A percentile compares a stretch with the other conserved stretches of the same genome.
phyloP scores from a whole-genome alignment of 2,888 invertebrate species.

The Erebia aethiops region DNA sequence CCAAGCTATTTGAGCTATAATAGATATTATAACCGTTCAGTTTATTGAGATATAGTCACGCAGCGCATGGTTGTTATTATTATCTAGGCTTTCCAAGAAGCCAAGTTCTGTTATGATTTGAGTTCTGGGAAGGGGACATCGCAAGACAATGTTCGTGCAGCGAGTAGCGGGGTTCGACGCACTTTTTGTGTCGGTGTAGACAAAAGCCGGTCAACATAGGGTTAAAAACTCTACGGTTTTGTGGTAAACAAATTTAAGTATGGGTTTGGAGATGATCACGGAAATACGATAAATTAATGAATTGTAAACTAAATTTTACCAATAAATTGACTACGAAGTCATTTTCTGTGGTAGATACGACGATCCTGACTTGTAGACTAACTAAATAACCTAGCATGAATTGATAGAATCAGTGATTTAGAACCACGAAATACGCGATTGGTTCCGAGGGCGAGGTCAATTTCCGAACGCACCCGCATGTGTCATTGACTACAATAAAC shows the following conservation, averaged over 20 bases:
- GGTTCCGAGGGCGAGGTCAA: conserved; percentile 55
- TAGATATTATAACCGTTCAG: too few species aligned
- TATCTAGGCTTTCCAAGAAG: conserved; percentile 31
- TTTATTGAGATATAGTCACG: not conserved
- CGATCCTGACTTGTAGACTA: not conserved
- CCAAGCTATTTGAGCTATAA: too few species aligned
- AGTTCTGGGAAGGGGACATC: conserved; percentile 38
- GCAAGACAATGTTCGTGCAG: conserved; percentile 25
- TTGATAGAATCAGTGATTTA: conserved; percentile 10
- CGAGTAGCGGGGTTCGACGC: conserved; percentile 36
- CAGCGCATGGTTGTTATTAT: conserved; percentile 25
- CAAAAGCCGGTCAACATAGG: conserved; percentile 24
- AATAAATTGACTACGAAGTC: too few species aligned
- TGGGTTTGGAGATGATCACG: too few species aligned
- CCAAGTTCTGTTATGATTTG: conserved; percentile 33
- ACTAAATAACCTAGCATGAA: not conserved
- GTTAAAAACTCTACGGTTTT: too few species aligned
- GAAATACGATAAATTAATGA: too few species aligned
- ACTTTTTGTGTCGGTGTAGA: conserved; percentile 35
- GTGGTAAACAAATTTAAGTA: too few species aligned
- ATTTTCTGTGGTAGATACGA: too few species aligned
- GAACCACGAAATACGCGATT: conserved; percentile 31
- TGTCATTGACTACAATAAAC: conserved; percentile 33
- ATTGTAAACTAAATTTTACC: too few species aligned
- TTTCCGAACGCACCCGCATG: conserved; percentile 61